Conservation (phyloP, 2,113 vertebrate species). For the Machaerirhynchus nigripectus region DNA sequence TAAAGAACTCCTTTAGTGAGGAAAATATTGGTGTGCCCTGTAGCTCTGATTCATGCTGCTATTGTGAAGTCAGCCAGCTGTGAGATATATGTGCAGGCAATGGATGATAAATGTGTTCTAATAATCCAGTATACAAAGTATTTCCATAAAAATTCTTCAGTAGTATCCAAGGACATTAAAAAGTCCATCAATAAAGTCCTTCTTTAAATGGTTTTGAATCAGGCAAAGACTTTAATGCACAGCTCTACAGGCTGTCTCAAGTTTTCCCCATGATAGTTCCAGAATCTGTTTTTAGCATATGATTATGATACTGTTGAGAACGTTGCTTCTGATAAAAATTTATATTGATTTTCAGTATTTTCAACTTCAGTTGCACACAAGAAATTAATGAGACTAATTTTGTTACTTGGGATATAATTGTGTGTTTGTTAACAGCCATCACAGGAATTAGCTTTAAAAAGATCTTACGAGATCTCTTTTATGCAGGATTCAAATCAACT, state of each 20-base stretch:
- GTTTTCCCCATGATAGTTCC: conserved; percentile 40
- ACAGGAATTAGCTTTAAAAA: background rate
- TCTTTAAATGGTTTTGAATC: conserved; percentile 8
- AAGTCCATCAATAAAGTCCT: conserved; percentile 27
- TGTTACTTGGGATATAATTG: background rate
- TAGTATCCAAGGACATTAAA: conserved; percentile 51
- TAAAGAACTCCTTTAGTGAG: background rate
- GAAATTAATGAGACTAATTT: background rate
- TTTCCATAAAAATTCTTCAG: conserved; percentile 53
- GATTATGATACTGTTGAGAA: background rate
- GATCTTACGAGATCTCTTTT: background rate
- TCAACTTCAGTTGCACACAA: background rate
- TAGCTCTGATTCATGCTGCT: conserved; percentile 42
- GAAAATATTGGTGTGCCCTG: conserved; percentile 39
- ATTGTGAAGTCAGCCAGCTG: conserved; percentile 39
- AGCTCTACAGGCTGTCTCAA: background rate
- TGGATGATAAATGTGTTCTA: conserved; percentile 33
- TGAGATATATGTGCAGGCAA: conserved; percentile 13
- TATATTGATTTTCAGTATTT: background rate
- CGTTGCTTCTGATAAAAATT: background rate
- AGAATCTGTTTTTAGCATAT: conserved; percentile 38
- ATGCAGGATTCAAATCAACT: background rate
- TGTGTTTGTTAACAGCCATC: background rate
- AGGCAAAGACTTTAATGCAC: background rate
- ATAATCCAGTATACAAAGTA: conserved; percentile 21